Conservation (phyloP, 2,113 vertebrate genomes). For the Seriola dumerili region DNA sequence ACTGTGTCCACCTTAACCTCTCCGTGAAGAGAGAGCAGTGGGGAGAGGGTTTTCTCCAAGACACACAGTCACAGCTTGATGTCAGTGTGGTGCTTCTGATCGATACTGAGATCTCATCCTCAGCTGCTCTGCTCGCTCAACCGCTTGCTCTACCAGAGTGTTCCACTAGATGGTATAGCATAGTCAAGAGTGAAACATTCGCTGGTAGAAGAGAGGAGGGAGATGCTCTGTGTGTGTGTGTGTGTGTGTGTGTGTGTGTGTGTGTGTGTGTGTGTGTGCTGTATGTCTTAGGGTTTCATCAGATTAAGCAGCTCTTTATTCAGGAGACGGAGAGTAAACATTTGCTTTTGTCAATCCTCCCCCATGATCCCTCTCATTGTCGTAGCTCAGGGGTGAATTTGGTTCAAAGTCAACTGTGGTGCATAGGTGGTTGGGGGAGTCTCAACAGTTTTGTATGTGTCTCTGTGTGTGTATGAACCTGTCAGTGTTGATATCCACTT, state of each 20-base stretch:
- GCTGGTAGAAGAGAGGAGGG: background rate
- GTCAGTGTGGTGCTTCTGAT: background rate
- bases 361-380: constrained; percentile 35
- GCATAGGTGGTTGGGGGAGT: background rate
- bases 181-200: constrained; percentile 66
- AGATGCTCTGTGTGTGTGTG: background rate
- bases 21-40: background rate
- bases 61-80: background rate
- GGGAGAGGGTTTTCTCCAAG: background rate
- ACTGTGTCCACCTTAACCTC: background rate
- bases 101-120: constrained; percentile 1
- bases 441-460: constrained; percentile 4
- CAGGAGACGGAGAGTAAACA: constrained; percentile 45
- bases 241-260: constrained; percentile 8
- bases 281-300: constrained; percentile 57
- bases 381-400: constrained; percentile 36
- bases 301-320: constrained; percentile 59
- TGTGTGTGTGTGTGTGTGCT: constrained; percentile 14
- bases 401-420: constrained; percentile 32
- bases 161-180: constrained; percentile 84
- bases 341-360: constrained; percentile 58
- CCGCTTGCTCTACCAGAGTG: constrained; percentile 61
- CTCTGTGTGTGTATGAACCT: constrained; percentile 22
- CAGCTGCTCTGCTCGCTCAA: background rate
- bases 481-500: constrained; percentile 14